A percentile compares a stretch with the other conserved stretches of the same genome.
These are phyloP conservation scores for Xiphydria camelus DNA, from an alignment of 2,888 invertebrate genomes.

Conservation along the genomic window DNA sequence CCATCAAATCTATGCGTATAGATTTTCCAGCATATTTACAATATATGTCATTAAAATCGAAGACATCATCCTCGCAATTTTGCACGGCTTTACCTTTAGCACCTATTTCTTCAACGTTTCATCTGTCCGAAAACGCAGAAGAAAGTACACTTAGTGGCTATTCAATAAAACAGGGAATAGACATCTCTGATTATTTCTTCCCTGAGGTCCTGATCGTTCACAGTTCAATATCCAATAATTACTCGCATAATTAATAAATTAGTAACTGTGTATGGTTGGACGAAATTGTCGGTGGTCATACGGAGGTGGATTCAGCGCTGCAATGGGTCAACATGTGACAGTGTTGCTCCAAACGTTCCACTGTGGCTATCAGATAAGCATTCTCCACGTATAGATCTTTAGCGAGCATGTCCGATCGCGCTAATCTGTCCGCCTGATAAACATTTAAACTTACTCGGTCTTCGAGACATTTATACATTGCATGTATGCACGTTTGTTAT, in stretches of 20 bases:
- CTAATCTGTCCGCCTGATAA: constrained; percentile 71
- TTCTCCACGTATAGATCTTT: constrained; percentile 86
- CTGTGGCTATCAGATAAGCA: constrained; percentile 72
- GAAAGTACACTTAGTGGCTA: not conserved
- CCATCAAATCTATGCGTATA: too few relatives aligned
- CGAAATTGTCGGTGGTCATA: constrained; percentile 35
- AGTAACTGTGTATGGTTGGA: not conserved
- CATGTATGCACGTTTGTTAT: constrained; percentile 5
- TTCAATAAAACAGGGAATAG: constrained; percentile 3
- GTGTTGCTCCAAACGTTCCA: constrained; percentile 64
- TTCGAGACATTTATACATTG: too few relatives aligned
- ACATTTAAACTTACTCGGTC: too few relatives aligned
- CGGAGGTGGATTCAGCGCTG: constrained; percentile 53
- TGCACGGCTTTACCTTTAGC: not conserved
- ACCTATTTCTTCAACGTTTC: not conserved
- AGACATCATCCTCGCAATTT: constrained; percentile 1
- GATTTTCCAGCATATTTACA: too few relatives aligned
- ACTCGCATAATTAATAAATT: not conserved
- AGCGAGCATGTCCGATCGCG: constrained; percentile 74
- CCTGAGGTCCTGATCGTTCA: constrained; percentile 5
- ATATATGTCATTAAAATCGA: too few relatives aligned
- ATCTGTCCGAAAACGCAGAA: not conserved
- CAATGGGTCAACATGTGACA: constrained; percentile 60
- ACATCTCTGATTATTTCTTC: constrained; percentile 11
- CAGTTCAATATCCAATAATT: not conserved